Base-by-base conservation (phyloP, 2,888 invertebrate species). In the Tipula unca region DNA sequence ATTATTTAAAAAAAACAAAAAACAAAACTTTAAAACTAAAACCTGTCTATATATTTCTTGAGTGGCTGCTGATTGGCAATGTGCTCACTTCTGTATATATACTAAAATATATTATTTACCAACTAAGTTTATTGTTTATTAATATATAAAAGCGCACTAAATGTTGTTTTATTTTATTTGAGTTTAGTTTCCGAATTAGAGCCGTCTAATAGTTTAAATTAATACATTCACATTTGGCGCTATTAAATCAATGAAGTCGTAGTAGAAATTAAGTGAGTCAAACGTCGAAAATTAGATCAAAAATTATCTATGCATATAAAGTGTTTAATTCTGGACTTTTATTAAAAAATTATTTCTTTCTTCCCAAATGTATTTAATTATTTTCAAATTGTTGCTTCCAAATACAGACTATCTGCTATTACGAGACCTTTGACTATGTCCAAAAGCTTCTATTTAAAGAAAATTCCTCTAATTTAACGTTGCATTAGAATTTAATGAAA, bases 1-100 rank as follows among this genome's bases (percentile, higher is more conserved):
- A 69, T 39, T 14, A 83, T 32, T 32, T 36, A 82, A 48, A 85
- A 36, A 69, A 25, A 25, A 3, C n/a, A n/a, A n/a, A n/a, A n/a
- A n/a, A n/a, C n/a, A n/a, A n/a, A n/a, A n/a, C n/a, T n/a, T n/a
- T 69, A 69, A 20, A 25, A 25, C 25, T 69, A 3, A 69, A 29
- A 84, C 85, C 86, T 86, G 85, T 85, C 84, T 85, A 85, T 86
- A 69, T 69, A 86, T 87, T 86, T 86, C 88, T 87, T 89, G 88
- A 89, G 89, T 88, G 89, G 89, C 89, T 89, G 89, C 89, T 89
- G 89, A 89, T 89, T 89, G 89, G 89, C 89, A 88, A 88, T 83
- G 83, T 32, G 35, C 83, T 83, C 35, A 32, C 29, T 83, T 83
- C 35, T 83, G 83, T 83, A 83, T 83, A 82, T 82, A 20, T 1